Conservation (phyloP, 53 echinoderm and acorn worm species). For the Actinopyga echinites region DNA sequence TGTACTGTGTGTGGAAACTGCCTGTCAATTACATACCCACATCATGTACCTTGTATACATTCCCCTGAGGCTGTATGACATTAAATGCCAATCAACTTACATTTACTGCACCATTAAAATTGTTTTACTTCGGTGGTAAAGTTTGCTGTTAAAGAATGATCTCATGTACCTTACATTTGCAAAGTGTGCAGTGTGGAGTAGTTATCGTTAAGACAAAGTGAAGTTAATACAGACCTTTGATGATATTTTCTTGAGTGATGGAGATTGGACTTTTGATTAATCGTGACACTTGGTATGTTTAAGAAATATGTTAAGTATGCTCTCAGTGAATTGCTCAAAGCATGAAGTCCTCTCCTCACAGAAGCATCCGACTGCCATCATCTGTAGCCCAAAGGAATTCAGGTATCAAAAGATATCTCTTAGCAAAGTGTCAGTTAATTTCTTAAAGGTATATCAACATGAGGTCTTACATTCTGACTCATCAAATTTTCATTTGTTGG, state of each 20-base stretch:
- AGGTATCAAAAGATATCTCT: constrained; percentile 4
- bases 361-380: constrained; percentile 1
- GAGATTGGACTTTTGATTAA: background rate
- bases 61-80: too few relatives aligned
- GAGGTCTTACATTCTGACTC: background rate
- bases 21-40: too few relatives aligned
- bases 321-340: background rate
- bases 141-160: background rate
- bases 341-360: background rate
- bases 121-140: too few relatives aligned
- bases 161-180: background rate
- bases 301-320: background rate
- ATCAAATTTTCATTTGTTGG: constrained; percentile 1
- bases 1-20: too few relatives aligned
- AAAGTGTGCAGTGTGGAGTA: background rate
- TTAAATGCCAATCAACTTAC: too few relatives aligned
- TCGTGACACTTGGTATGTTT: constrained; percentile 19
- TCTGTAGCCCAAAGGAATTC: background rate
- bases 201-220: background rate
- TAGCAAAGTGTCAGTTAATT: background rate
- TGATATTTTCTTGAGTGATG: background rate
- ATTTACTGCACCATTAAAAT: too few relatives aligned
- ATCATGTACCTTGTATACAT: too few relatives aligned
- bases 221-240: background rate
- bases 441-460: background rate